phyloP scores from a whole-genome alignment of 2,797 vertebrate genomes.

The Antrozous pallidus region DNA sequence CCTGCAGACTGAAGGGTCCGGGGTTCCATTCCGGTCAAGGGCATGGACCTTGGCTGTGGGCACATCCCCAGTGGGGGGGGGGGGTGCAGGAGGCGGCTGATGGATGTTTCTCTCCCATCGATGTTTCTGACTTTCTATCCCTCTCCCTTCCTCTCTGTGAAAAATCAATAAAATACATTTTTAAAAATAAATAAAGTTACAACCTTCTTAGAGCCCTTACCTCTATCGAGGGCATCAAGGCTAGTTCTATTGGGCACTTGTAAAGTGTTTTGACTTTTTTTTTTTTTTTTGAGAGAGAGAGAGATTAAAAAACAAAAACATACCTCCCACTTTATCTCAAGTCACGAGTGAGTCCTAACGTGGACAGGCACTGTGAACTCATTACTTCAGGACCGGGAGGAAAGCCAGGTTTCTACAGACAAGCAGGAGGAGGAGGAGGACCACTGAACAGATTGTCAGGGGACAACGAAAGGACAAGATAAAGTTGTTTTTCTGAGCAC shows the following conservation, averaged over 20 bases:
- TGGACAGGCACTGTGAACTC: background rate
- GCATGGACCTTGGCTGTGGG: too few relatives aligned
- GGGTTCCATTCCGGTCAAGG: too few relatives aligned
- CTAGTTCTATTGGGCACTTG: background rate
- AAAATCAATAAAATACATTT: too few relatives aligned
- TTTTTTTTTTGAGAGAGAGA: too few relatives aligned
- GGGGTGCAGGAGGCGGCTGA: too few relatives aligned
- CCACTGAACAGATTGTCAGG: background rate
- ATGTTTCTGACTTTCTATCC: too few relatives aligned
- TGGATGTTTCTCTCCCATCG: too few relatives aligned
- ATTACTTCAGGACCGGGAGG: background rate
- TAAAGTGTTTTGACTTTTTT: background rate
- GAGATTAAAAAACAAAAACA: background rate
- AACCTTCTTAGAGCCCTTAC: background rate
- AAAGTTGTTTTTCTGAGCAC: background rate
- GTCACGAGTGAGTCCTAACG: conserved; percentile 25
- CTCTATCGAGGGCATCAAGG: background rate
- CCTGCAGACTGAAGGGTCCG: too few relatives aligned
- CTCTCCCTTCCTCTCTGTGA: too few relatives aligned
- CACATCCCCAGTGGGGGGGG: too few relatives aligned
- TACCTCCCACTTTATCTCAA: background rate
- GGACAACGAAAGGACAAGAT: background rate
- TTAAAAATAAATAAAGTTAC: too few relatives aligned
- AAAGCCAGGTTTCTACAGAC: conserved; percentile 33
- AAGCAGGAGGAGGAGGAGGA: background rate